Percentiles rank a stretch among this genome's conserved stretches.
Conservation (phyloP, 1,140 invertebrate species). For the Cephus cinctus region DNA sequence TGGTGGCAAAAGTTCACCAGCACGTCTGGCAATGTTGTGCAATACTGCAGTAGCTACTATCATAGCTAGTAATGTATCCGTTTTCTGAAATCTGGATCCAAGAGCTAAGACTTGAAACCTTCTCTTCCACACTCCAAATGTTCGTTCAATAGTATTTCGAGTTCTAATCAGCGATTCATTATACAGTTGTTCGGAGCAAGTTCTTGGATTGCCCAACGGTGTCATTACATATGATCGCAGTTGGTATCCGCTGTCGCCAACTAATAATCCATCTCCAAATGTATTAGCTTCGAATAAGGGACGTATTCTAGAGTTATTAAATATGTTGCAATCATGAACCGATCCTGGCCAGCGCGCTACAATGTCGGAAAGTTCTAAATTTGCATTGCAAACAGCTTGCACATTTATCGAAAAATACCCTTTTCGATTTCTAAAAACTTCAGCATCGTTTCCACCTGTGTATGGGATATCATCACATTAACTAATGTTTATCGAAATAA, state of each 20-base stretch:
- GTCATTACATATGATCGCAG: constrained; percentile 22
- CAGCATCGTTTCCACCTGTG: constrained; percentile 26
- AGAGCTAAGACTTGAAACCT: constrained; percentile 22
- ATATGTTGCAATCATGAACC: constrained; percentile 35
- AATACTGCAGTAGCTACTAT: constrained; percentile 15
- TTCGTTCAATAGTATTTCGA: constrained; percentile 24
- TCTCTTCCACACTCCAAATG: constrained; percentile 29
- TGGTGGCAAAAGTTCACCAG: constrained; percentile 2
- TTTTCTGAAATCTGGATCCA: constrained; percentile 5
- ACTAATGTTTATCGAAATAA: too few relatives aligned
- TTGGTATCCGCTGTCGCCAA: constrained; percentile 26
- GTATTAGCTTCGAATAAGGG: constrained; percentile 17
- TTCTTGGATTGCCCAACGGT: constrained; percentile 19
- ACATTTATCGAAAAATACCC: constrained; percentile 41
- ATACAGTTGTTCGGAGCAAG: constrained; percentile 20
- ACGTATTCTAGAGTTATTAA: constrained; percentile 20
- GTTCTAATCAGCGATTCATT: constrained; percentile 33
- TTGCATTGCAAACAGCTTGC: constrained; percentile 34
- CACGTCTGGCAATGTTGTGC: constrained; percentile 14
- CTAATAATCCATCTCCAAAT: constrained; percentile 16
- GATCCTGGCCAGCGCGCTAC: constrained; percentile 41
- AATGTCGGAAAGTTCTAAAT: constrained; percentile 28
- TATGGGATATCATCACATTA: too few relatives aligned
- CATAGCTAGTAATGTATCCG: constrained; percentile 5
- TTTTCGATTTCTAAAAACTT: constrained; percentile 41